phyloP scores from a whole-genome alignment of 2,888 invertebrate genomes.

The Cartodere bifasciata region DNA sequence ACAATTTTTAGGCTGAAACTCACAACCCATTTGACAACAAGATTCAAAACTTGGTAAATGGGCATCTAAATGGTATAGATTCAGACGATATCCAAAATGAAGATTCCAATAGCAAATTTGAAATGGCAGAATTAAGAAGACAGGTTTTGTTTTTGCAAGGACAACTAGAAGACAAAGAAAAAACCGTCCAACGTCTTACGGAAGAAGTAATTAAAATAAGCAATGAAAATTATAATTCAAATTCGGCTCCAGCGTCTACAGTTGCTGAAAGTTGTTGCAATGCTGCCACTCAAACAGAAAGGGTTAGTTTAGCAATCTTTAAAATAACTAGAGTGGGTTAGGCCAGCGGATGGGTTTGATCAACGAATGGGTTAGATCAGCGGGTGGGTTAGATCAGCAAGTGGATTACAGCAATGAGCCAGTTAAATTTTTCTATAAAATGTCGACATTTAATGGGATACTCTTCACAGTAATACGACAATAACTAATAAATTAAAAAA shows the following conservation, averaged over 20 bases:
- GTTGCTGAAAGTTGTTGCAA: conserved; percentile 47
- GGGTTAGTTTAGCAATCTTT: conserved; percentile 49
- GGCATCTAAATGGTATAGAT: conserved; percentile 50
- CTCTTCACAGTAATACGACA: no score
- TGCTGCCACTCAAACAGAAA: conserved; percentile 77
- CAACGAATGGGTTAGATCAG: no score
- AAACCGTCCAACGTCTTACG: conserved; percentile 67
- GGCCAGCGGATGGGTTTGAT: no score
- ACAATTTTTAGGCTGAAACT: conserved; percentile 56
- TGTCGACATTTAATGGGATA: no score
- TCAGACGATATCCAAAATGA: conserved; percentile 22
- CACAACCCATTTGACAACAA: conserved; percentile 74
- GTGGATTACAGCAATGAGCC: no score
- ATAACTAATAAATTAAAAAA: no score
- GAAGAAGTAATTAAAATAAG: conserved; percentile 50
- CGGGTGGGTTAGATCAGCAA: no score
- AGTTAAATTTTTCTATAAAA: no score
- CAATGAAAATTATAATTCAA: conserved; percentile 34
- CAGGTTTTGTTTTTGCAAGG: conserved; percentile 77
- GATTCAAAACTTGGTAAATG: conserved; percentile 38
- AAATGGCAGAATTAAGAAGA: conserved; percentile 66
- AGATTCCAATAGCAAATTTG: conserved; percentile 40
- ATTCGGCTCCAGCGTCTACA: conserved; percentile 32
- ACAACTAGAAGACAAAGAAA: conserved; percentile 78
- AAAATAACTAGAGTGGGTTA: no score